Evolutionary conservation across 2,113 vertebrate genomes (phyloP).

Genomic region (Hippotragus niger): DNA sequence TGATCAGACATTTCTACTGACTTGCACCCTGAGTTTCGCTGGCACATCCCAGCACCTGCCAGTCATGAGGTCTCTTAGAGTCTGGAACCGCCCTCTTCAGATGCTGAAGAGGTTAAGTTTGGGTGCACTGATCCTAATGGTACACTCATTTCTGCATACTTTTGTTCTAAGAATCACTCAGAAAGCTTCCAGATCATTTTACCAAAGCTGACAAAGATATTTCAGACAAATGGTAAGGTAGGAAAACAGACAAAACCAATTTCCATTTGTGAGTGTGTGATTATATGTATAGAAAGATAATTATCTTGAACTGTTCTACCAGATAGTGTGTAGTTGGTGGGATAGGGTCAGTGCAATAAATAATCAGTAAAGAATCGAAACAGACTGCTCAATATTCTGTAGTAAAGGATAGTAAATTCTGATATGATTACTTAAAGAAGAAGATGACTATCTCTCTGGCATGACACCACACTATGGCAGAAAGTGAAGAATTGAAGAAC

Average conservation of each 20-base stretch:
- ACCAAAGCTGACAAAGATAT: neutral
- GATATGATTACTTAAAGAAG: neutral
- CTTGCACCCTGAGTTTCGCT: accelerated
- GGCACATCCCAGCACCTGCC: neutral
- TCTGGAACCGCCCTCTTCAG: accelerated
- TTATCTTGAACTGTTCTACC: neutral
- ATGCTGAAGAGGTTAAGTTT: neutral
- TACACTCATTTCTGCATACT: accelerated
- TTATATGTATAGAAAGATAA: neutral
- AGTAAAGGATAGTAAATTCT: neutral
- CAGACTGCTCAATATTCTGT: neutral
- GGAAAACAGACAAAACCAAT: neutral
- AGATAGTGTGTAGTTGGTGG: too few relatives aligned
- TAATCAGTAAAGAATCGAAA: neutral
- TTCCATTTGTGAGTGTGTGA: neutral
- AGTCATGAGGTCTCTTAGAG: accelerated
- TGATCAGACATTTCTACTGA: neutral
- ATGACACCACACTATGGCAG: too few relatives aligned
- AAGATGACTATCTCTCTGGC: neutral
- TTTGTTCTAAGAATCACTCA: too few relatives aligned
- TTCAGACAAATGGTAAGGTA: too few relatives aligned
- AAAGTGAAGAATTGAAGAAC: too few relatives aligned
- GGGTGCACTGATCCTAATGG: accelerated
- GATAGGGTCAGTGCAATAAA: neutral
- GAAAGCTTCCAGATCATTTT: neutral